Evolutionary conservation across 30 jellyfish, hydroid and myxozoan species (phyloP), one percentile per base, ranked within the genome.

Genomic region (Chrysaora quinquecirrha): DNA sequence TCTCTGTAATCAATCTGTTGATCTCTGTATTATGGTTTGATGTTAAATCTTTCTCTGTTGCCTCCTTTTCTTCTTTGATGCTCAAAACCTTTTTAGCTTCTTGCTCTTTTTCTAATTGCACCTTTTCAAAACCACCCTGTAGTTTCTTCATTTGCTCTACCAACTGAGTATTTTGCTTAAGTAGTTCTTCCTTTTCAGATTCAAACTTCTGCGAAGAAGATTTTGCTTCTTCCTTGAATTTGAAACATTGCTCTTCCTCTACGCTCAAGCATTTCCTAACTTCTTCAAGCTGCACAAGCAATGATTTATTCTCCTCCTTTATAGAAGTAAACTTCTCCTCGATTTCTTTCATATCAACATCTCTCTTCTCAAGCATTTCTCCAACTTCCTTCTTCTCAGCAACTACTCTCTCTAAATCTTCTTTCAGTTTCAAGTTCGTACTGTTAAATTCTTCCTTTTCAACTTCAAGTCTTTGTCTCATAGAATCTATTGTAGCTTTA

Each of bases 371-470:
- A 1, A 66, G 32, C 22, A 30, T 10, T 56, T 29, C 43, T 12
- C 30, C n/a, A 27, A 21, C 69, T 2, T 24, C 32, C 11, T 30
- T 29, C 34, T 22, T 31, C 30, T 66, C 78, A 30, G 22, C 54
- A 66, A 29, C 58, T 22, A 30, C 18, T 23, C 10, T 30, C 32
- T 66, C 78, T 6, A 66, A 27, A 9, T 30, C 58, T 66, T 66
- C 64, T 66, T 66, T 20, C 46, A 64, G 72, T 30, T 19, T 22
- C 70, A 20, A 7, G 48, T 76, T 76, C 60, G 20, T 71, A 30
- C 29, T 38, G 19, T 18, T 62, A 30, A 20, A 30, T 1, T 76
- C 46, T 27, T 29, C 65, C 28, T 76, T 33, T 34, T 76, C 60
- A 21, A n/a, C n/a, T n/a, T n/a, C n/a, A n/a, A n/a, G n/a, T n/a